A percentile compares a stretch with the other conserved stretches of the same genome.
Evolutionary conservation across 2,888 invertebrate genomes (phyloP).

Genomic region (Chaetogeoica ovagalla): DNA sequence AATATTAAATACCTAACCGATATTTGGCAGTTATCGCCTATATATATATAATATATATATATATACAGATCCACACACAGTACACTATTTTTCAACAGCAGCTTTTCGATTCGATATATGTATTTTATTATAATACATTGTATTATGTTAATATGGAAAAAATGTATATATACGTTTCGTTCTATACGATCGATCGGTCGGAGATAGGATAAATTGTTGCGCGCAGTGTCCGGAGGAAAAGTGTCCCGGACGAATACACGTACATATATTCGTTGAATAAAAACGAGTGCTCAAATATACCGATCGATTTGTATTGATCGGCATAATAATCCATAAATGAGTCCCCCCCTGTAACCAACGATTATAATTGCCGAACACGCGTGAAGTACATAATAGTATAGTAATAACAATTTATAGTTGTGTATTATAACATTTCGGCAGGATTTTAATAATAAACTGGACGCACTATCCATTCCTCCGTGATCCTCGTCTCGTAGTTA

Average conservation of each 20-base stretch:
- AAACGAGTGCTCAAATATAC: neutral
- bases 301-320: too few species aligned
- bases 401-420: too few species aligned
- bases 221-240: too few species aligned
- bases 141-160: neutral
- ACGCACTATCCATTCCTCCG: neutral
- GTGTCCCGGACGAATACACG: neutral
- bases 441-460: too few species aligned
- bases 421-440: too few species aligned
- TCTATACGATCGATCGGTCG: too few species aligned
- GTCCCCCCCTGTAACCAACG: too few species aligned
- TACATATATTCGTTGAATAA: too few species aligned
- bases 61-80: neutral
- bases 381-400: too few species aligned
- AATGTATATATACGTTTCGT: neutral
- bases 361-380: too few species aligned
- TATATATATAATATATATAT: neutral
- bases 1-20: conserved; percentile 13
- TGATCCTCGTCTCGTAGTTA: neutral
- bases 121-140: neutral
- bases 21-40: conserved; percentile 11
- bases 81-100: neutral
- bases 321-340: too few species aligned
- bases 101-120: conserved; percentile 3
- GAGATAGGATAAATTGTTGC: too few species aligned